phyloP scores from a whole-genome alignment of 2,888 invertebrate species.

The Tipula vernalis region DNA sequence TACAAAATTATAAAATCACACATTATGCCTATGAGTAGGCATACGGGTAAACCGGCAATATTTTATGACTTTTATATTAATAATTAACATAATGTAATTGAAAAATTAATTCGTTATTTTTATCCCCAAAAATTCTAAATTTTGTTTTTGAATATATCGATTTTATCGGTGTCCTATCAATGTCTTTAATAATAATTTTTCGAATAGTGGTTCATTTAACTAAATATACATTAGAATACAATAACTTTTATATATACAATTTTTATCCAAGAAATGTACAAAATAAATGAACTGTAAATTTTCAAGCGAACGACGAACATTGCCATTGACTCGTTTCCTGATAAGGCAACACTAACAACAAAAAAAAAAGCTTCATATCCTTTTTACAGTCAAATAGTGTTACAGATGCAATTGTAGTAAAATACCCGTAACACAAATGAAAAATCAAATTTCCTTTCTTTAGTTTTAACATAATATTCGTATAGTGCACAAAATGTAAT shows the following conservation, averaged over 20 bases:
- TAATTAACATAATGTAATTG: neutral
- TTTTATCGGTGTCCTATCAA: too few relatives aligned
- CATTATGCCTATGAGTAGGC: too few relatives aligned
- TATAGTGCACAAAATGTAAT: neutral
- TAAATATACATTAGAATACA: neutral
- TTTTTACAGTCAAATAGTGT: neutral
- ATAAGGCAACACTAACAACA: too few relatives aligned
- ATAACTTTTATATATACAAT: neutral
- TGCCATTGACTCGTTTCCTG: neutral
- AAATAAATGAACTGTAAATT: neutral
- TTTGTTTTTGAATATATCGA: too few relatives aligned
- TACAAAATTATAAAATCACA: too few relatives aligned
- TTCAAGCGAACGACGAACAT: neutral
- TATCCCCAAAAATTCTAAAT: too few relatives aligned
- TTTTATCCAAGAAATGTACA: neutral
- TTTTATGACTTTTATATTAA: too few relatives aligned
- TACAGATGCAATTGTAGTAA: neutral
- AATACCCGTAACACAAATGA: neutral
- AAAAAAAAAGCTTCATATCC: neutral
- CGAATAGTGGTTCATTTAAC: too few relatives aligned
- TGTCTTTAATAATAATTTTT: too few relatives aligned
- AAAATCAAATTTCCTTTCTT: neutral
- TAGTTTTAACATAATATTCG: neutral
- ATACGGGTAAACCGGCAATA: too few relatives aligned
- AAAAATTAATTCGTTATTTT: neutral